Percentiles rank a stretch among this genome's conserved stretches.
phyloP scores from a whole-genome alignment of 2,797 vertebrate species.

The Nyctibius grandis region DNA sequence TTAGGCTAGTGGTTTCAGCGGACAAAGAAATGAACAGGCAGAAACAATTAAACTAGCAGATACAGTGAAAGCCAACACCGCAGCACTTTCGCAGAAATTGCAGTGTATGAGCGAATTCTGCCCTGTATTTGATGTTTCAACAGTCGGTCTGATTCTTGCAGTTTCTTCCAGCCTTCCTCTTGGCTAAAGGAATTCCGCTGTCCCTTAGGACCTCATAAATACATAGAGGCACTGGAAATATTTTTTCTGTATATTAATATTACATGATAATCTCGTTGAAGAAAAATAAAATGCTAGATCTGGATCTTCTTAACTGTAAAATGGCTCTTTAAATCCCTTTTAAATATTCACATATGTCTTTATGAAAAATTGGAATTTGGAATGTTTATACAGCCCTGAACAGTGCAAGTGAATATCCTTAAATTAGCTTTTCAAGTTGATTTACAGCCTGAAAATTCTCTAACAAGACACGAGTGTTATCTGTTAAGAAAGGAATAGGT shows the following conservation, averaged over 20 bases:
- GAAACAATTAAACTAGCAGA: conserved; percentile 79
- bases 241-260: conserved; percentile 63
- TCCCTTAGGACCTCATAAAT: conserved; percentile 69
- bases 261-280: conserved; percentile 58
- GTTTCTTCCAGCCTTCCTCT: conserved; percentile 40
- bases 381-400: conserved; percentile 64
- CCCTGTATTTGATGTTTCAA: conserved; percentile 56
- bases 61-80: conserved; percentile 75
- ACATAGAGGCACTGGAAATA: conserved; percentile 64
- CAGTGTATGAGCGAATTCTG: background rate
- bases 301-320: conserved; percentile 60
- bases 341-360: conserved; percentile 69
- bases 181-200: conserved; percentile 33
- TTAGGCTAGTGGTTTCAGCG: conserved; percentile 72
- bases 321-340: conserved; percentile 52
- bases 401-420: conserved; percentile 51
- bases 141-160: background rate
- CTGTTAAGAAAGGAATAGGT: conserved; percentile 34
- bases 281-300: conserved; percentile 27
- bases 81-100: conserved; percentile 43
- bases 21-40: conserved; percentile 76
- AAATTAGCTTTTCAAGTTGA: conserved; percentile 60
- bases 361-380: conserved; percentile 66
- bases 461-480: conserved; percentile 45
- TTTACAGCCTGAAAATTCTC: conserved; percentile 61